A percentile compares a stretch with the other conserved stretches of the same genome.
Evolutionary conservation across 2,113 vertebrate genomes (phyloP).

Genomic region (Dipodomys merriami): DNA sequence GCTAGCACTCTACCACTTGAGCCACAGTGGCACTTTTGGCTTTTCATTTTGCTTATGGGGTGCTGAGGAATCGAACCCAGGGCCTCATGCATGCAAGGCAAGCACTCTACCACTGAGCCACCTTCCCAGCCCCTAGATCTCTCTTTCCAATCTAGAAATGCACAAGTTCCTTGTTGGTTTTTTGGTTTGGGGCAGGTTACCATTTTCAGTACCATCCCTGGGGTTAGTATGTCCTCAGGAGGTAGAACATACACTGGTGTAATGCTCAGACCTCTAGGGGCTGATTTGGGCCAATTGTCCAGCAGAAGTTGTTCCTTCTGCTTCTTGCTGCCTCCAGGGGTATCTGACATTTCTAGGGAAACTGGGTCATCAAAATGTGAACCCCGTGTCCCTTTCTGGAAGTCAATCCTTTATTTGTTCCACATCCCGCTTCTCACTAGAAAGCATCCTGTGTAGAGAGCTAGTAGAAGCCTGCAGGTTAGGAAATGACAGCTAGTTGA

Average conservation of each 20-base stretch:
- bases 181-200: not conserved
- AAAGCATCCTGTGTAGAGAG: slow-evolving; percentile 25
- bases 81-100: too few species aligned
- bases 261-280: not conserved
- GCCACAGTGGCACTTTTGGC: too few species aligned
- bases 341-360: slow-evolving; percentile 64
- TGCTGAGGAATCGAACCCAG: too few species aligned
- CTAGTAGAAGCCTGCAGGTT: not conserved
- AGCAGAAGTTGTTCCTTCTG: slow-evolving; percentile 24
- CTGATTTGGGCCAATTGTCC: not conserved
- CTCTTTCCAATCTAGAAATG: not conserved
- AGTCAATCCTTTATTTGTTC: slow-evolving; percentile 41
- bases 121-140: too few species aligned
- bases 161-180: not conserved
- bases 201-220: not conserved
- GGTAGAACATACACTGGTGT: not conserved
- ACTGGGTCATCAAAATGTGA: slow-evolving; percentile 70
- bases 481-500: not conserved
- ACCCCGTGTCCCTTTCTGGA: slow-evolving; percentile 53
- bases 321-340: slow-evolving; percentile 54
- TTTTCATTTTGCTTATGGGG: too few species aligned
- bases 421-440: slow-evolving; percentile 35
- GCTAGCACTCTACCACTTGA: too few species aligned
- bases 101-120: too few species aligned
- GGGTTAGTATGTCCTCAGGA: not conserved